Percentiles rank a stretch among this genome's conserved stretches.
Conservation (phyloP, 1,140 invertebrate species). For the Drosophila pectinifera region DNA sequence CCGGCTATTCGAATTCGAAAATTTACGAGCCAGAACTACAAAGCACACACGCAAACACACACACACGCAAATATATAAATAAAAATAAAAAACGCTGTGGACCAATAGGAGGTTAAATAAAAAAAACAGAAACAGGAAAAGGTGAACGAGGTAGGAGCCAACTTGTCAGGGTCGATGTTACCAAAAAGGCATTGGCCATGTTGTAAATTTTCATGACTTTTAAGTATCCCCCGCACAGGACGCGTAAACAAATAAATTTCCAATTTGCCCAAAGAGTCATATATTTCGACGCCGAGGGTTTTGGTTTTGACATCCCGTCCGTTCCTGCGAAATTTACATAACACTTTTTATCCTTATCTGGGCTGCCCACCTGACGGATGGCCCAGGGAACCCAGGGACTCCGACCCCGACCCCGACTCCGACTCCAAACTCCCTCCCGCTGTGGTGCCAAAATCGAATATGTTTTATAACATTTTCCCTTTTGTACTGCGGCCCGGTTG, state of each 20-base stretch:
- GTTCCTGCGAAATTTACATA: constrained; percentile 80
- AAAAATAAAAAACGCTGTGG: constrained; percentile 52
- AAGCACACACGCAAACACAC: constrained; percentile 37
- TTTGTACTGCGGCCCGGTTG: not conserved
- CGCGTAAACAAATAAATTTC: constrained; percentile 83
- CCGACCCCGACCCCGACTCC: not conserved
- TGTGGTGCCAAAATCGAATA: constrained; percentile 74
- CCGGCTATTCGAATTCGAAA: constrained; percentile 58
- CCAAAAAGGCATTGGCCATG: constrained; percentile 63
- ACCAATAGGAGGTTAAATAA: constrained; percentile 66
- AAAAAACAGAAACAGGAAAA: constrained; percentile 6
- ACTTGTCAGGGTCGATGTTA: constrained; percentile 60
- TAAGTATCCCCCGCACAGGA: constrained; percentile 55
- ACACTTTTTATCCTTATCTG: constrained; percentile 79
- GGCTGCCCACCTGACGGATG: constrained; percentile 66
- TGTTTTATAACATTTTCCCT: constrained; percentile 72
- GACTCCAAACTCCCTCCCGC: constrained; percentile 40
- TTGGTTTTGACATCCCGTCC: constrained; percentile 47
- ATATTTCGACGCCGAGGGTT: constrained; percentile 62
- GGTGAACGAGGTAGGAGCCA: constrained; percentile 27
- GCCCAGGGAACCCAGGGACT: constrained; percentile 5
- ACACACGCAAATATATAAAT: constrained; percentile 37
- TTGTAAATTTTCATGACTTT: constrained; percentile 83
- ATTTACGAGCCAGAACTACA: constrained; percentile 76
- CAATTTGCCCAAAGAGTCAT: constrained; percentile 79